Evolutionary conservation across 23 tunicate genomes (phyloP).

Genomic region (Styela clava): DNA sequence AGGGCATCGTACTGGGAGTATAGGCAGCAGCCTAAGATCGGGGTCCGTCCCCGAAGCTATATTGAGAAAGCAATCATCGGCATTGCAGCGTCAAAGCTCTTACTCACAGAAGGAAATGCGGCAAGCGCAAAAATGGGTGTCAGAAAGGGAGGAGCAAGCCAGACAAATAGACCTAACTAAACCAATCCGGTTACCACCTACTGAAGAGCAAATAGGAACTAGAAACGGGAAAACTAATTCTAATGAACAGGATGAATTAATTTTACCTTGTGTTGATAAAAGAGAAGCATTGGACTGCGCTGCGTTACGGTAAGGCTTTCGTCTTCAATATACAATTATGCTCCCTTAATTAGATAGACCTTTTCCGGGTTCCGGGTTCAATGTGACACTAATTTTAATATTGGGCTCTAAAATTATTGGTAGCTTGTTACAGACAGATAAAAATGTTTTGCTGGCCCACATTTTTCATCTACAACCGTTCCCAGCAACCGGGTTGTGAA

Average conservation of each 20-base stretch:
- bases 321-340: too few relatives aligned
- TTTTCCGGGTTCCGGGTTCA: too few relatives aligned
- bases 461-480: too few relatives aligned
- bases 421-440: too few relatives aligned
- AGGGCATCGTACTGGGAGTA: background rate
- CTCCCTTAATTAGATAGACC: too few relatives aligned
- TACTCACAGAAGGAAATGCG: background rate
- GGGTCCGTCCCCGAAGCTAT: background rate
- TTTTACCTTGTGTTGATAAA: conserved; percentile 16
- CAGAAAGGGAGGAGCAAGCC: conserved; percentile 3
- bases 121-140: background rate
- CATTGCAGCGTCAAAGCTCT: background rate
- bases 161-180: conserved; percentile 1
- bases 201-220: background rate
- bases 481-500: too few relatives aligned
- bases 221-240: background rate
- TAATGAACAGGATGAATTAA: background rate
- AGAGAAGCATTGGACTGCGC: conserved; percentile 51
- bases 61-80: background rate
- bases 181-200: background rate
- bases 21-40: background rate
- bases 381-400: too few relatives aligned
- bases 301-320: conserved; percentile 39
- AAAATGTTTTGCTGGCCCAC: too few relatives aligned
- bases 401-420: too few relatives aligned